Percentiles rank a stretch among this genome's conserved stretches.
Evolutionary conservation across 2,888 invertebrate species (phyloP).

Genomic region (Caenorhabditis sp.): DNA sequence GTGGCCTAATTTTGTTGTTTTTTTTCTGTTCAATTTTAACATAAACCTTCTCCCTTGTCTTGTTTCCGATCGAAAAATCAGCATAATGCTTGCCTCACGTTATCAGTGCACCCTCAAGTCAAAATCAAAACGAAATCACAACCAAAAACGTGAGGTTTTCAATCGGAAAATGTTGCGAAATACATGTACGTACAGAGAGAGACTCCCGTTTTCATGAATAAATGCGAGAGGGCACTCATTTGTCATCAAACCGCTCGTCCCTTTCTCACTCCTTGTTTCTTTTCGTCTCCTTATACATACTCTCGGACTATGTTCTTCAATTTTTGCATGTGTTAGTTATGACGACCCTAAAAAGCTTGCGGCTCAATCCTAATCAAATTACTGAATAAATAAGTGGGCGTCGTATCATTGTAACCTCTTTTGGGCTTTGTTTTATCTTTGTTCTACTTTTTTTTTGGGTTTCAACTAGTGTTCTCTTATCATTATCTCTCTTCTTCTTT

Average conservation of each 20-base stretch:
- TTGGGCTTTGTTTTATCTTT: conserved; percentile 6
- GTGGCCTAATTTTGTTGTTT: conserved; percentile 19
- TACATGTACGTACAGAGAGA: conserved; percentile 9
- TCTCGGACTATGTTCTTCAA: too few species aligned
- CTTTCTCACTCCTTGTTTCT: too few species aligned
- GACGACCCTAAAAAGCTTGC: neutral
- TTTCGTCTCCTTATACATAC: too few species aligned
- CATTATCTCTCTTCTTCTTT: neutral
- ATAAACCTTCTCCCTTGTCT: neutral
- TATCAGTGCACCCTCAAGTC: conserved; percentile 1
- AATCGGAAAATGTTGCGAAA: conserved; percentile 29
- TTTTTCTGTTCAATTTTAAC: neutral
- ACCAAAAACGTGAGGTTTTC: too few species aligned
- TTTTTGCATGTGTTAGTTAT: neutral
- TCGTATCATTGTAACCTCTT: too few species aligned
- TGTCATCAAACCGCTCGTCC: too few species aligned
- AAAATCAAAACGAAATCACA: neutral
- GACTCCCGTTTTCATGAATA: neutral
- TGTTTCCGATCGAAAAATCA: conserved; percentile 12
- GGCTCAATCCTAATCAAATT: conserved; percentile 25
- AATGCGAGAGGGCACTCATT: conserved; percentile 9
- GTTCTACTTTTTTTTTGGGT: conserved; percentile 4
- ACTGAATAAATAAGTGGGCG: conserved; percentile 23
- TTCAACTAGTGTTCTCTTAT: neutral
- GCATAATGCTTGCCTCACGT: conserved; percentile 12